phyloP scores from a whole-genome alignment of 2,797 vertebrate genomes.

The Poeciliopsis gracilis region DNA sequence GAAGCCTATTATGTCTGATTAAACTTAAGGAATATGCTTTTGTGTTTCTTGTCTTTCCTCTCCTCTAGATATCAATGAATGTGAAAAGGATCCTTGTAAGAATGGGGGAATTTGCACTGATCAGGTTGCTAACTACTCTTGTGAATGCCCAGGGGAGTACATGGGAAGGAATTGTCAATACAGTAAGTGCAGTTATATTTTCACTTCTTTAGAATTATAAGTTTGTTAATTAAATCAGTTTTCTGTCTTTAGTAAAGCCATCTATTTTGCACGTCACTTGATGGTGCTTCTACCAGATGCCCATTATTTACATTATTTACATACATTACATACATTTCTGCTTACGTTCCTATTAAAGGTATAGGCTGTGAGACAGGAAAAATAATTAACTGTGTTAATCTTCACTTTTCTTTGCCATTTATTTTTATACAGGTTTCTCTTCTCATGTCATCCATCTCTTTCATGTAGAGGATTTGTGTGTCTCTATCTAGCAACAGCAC shows the following conservation, averaged over 20 bases:
- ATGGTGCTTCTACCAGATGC: not conserved
- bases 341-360: not conserved
- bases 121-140: slow-evolving; percentile 96
- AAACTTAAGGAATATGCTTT: slow-evolving; percentile 53
- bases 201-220: not conserved
- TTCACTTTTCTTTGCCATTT: not conserved
- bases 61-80: slow-evolving; percentile 94
- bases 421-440: not conserved
- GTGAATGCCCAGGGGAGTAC: slow-evolving; percentile 97
- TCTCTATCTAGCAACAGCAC: not conserved
- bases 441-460: not conserved
- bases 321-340: no score
- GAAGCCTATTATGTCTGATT: slow-evolving; percentile 57
- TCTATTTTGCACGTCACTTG: not conserved
- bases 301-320: no score
- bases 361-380: not conserved
- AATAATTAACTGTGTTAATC: not conserved
- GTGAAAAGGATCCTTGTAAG: slow-evolving; percentile 93
- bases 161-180: slow-evolving; percentile 98
- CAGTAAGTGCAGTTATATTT: slow-evolving; percentile 83
- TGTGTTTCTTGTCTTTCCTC: slow-evolving; percentile 33
- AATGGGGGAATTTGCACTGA: slow-evolving; percentile 98
- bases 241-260: not conserved
- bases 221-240: not conserved
- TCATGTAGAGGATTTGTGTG: not conserved